phyloP scores from a whole-genome alignment of 37 sponge, comb jelly and placozoan species.

The Lycopodina hypogea region DNA sequence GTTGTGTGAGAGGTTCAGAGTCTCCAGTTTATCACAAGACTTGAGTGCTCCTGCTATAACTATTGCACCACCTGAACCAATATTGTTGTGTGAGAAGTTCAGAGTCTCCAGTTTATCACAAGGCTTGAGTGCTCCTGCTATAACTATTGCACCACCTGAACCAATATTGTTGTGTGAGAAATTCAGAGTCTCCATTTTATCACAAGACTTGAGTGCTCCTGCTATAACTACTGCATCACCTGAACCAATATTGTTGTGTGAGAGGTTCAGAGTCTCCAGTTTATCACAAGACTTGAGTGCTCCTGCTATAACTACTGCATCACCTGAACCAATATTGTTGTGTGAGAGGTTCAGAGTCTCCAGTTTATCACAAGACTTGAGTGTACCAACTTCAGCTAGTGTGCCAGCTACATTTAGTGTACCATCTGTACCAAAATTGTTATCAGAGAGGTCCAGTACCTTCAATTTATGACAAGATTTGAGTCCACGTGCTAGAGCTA shows the following conservation, averaged over 20 bases:
- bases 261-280: slow-evolving; percentile 7
- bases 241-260: not conserved
- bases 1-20: no score
- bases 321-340: slow-evolving; percentile 4
- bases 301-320: slow-evolving; percentile 1
- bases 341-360: not conserved
- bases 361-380: not conserved
- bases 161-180: not conserved
- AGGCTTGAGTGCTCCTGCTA: not conserved
- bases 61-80: no score
- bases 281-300: not conserved
- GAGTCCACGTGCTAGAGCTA: not conserved
- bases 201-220: not conserved
- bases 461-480: not conserved
- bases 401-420: not conserved
- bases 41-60: no score
- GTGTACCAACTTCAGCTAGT: not conserved
- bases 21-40: no score
- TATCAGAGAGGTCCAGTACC: not conserved
- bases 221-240: not conserved
- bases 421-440: slow-evolving; percentile 4
- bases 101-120: not conserved
- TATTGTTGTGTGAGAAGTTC: not conserved
- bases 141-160: not conserved
- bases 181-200: not conserved